Conservation (phyloP, 2,888 invertebrate species). For the Linyphia triangularis region DNA sequence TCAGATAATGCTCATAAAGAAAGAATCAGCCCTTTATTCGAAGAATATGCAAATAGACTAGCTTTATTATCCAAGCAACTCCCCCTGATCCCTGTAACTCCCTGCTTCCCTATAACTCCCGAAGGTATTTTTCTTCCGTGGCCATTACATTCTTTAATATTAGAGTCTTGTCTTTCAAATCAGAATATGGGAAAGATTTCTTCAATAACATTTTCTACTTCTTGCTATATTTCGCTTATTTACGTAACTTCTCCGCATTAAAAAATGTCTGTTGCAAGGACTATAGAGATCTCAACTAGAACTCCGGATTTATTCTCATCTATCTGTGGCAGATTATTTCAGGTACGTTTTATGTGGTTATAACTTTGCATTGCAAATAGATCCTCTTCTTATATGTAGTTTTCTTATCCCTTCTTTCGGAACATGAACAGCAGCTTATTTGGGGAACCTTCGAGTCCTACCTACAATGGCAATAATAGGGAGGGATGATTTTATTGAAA, state of each 20-base stretch:
- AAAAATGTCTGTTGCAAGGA: no score
- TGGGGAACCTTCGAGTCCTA: slow-evolving; percentile 35
- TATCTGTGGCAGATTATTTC: slow-evolving; percentile 54
- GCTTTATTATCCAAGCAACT: slow-evolving; percentile 64
- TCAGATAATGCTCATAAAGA: slow-evolving; percentile 32
- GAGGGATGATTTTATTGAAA: background rate
- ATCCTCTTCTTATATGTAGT: slow-evolving; percentile 51
- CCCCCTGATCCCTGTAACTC: slow-evolving; percentile 47
- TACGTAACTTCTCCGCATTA: slow-evolving; percentile 15
- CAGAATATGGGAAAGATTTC: slow-evolving; percentile 51
- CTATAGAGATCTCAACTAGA: slow-evolving; percentile 31
- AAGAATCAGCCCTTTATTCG: slow-evolving; percentile 44
- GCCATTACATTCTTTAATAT: slow-evolving; percentile 66
- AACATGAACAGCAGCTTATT: slow-evolving; percentile 47
- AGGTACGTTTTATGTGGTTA: slow-evolving; percentile 42
- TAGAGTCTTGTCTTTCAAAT: slow-evolving; percentile 56
- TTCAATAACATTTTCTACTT: slow-evolving; percentile 26
- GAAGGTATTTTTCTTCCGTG: slow-evolving; percentile 33
- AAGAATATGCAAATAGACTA: slow-evolving; percentile 65
- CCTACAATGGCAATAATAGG: slow-evolving; percentile 25
- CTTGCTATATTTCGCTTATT: slow-evolving; percentile 32
- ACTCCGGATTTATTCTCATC: slow-evolving; percentile 53
- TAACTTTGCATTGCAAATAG: slow-evolving; percentile 69
- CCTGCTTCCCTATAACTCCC: slow-evolving; percentile 13
- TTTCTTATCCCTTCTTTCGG: slow-evolving; percentile 26